Percentiles rank a stretch among this genome's conserved stretches.
phyloP scores from a whole-genome alignment of 2,888 invertebrate genomes.

The Phortica okadai region DNA sequence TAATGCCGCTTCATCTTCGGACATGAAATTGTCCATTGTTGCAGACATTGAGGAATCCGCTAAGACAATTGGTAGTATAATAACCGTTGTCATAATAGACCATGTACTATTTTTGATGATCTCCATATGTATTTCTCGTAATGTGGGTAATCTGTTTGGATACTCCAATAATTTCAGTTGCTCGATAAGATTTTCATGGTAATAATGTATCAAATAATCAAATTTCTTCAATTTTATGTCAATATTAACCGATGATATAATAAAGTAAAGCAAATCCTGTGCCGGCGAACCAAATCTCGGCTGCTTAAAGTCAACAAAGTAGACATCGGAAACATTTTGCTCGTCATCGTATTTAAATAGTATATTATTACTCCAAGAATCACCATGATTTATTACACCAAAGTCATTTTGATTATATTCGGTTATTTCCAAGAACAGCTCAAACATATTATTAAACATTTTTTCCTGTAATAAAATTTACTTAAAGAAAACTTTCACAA shows the following conservation, averaged over 20 bases:
- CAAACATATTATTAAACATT: conserved; percentile 47
- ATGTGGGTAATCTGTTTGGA: conserved; percentile 57
- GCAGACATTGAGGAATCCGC: conserved; percentile 67
- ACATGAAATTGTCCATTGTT: conserved; percentile 65
- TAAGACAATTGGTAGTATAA: conserved; percentile 61
- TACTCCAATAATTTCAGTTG: conserved; percentile 63
- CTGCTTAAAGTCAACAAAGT: conserved; percentile 71
- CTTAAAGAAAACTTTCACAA: not conserved
- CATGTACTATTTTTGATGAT: conserved; percentile 57
- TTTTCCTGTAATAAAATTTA: conserved; percentile 43
- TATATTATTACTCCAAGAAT: conserved; percentile 69
- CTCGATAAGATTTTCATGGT: conserved; percentile 65
- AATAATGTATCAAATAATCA: conserved; percentile 70
- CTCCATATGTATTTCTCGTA: conserved; percentile 63
- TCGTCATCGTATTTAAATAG: conserved; percentile 63
- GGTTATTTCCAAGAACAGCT: conserved; percentile 26
- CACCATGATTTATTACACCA: conserved; percentile 68
- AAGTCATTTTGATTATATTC: conserved; percentile 55
- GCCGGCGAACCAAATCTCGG: conserved; percentile 64
- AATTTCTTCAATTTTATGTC: conserved; percentile 69
- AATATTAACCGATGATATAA: conserved; percentile 67
- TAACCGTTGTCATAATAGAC: conserved; percentile 51
- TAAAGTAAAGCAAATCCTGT: conserved; percentile 66
- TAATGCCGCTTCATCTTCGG: conserved; percentile 34
- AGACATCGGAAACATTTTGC: conserved; percentile 59